These are phyloP conservation scores for Priocnemis perturbator DNA, from an alignment of 2,888 invertebrate species.

Conservation along the genomic window DNA sequence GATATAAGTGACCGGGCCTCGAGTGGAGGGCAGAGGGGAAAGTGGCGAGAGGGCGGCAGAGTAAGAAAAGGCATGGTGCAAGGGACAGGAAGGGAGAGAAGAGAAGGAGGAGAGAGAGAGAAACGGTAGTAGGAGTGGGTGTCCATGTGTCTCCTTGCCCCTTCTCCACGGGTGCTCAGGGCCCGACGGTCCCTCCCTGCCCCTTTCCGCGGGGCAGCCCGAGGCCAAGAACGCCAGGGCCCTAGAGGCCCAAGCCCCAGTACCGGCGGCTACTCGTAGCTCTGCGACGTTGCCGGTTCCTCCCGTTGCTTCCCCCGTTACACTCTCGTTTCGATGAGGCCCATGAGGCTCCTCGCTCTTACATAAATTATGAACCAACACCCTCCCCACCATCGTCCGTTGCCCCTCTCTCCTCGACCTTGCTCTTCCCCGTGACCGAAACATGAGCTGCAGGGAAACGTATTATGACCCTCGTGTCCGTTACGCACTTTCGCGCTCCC, in stretches of 20 bases:
- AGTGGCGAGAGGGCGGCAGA: slow-evolving; percentile 20
- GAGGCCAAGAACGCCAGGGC: slow-evolving; percentile 66
- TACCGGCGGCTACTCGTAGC: slow-evolving; percentile 52
- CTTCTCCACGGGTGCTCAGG: slow-evolving; percentile 35
- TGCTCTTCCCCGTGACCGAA: not conserved
- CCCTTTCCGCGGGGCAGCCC: slow-evolving; percentile 52
- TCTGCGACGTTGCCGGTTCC: slow-evolving; percentile 68
- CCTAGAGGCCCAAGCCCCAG: slow-evolving; percentile 59
- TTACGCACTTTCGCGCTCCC: not conserved
- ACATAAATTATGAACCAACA: slow-evolving; percentile 59
- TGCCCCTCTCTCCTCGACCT: not conserved
- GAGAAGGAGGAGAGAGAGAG: slow-evolving; percentile 21
- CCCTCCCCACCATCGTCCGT: not conserved
- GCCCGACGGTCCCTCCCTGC: slow-evolving; percentile 32
- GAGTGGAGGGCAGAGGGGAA: slow-evolving; percentile 17
- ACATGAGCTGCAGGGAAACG: slow-evolving; percentile 6
- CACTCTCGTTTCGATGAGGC: slow-evolving; percentile 44
- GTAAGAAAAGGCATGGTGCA: slow-evolving; percentile 16
- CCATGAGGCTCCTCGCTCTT: slow-evolving; percentile 55
- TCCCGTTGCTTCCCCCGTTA: slow-evolving; percentile 37
- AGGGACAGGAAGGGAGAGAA: slow-evolving; percentile 13
- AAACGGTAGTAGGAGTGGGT: slow-evolving; percentile 53
- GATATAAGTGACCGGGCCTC: slow-evolving; percentile 17
- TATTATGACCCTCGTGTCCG: slow-evolving; percentile 4
- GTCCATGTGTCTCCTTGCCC: slow-evolving; percentile 55